phyloP scores from a whole-genome alignment of 2,888 invertebrate species.

The Hirudinaria manillensis region DNA sequence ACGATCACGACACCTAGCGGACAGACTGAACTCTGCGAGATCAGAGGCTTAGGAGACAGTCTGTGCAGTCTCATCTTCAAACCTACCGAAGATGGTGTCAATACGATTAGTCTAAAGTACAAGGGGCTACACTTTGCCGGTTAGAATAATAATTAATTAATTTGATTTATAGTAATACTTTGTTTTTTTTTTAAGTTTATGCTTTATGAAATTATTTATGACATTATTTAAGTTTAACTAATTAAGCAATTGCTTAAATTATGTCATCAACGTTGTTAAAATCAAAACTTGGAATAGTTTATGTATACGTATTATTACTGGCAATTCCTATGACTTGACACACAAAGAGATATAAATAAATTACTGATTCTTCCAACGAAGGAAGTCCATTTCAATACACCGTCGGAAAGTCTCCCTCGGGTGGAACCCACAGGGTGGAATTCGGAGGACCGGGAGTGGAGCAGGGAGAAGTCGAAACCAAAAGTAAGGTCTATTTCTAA shows the following conservation, averaged over 20 bases:
- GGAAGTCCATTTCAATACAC: conserved; percentile 98
- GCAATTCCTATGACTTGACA: too few relatives aligned
- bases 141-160: conserved; percentile 43
- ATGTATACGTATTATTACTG: too few relatives aligned
- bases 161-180: background rate
- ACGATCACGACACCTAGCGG: conserved; percentile 88
- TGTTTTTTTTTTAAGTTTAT: background rate
- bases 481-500: conserved; percentile 59
- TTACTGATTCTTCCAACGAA: conserved; percentile 45
- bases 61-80: conserved; percentile 51
- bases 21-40: conserved; percentile 85
- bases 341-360: too few relatives aligned
- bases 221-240: too few relatives aligned
- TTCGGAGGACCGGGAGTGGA: conserved; percentile 91
- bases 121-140: conserved; percentile 94
- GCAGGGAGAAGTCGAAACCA: conserved; percentile 78
- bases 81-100: conserved; percentile 79
- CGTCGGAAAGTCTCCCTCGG: conserved; percentile 86
- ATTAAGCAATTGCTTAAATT: too few relatives aligned
- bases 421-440: conserved; percentile 89
- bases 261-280: too few relatives aligned
- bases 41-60: conserved; percentile 56
- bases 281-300: too few relatives aligned
- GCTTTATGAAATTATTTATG: too few relatives aligned
- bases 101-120: conserved; percentile 91